A percentile compares a stretch with the other conserved stretches of the same genome.
These are phyloP conservation scores for Antigone vipio DNA, from an alignment of 2,113 vertebrate genomes.

Conservation along the genomic window DNA sequence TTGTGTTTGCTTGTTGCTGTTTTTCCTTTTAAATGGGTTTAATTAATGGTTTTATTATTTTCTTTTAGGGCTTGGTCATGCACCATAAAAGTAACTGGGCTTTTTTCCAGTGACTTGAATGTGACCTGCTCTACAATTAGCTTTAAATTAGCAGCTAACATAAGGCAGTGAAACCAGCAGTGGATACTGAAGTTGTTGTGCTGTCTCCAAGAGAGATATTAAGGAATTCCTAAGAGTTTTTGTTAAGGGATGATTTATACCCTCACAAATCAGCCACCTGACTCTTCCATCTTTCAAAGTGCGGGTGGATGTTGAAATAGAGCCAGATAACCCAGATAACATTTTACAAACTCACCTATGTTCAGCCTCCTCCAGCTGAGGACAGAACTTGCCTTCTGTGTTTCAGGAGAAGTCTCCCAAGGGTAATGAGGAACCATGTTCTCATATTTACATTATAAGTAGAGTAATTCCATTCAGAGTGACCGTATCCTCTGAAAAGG, in stretches of 20 bases:
- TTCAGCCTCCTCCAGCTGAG: not conserved
- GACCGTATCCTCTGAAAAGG: not conserved
- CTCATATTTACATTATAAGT: not conserved
- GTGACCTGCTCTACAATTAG: not conserved
- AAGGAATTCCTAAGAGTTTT: not conserved
- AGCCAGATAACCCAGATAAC: not conserved
- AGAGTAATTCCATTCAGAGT: not conserved
- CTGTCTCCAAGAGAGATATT: not conserved
- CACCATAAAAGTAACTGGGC: not conserved
- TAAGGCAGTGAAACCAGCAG: not conserved
- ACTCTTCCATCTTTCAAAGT: not conserved
- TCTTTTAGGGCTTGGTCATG: not conserved
- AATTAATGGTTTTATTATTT: slow-evolving; percentile 9
- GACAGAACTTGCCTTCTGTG: not conserved
- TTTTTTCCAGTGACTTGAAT: not conserved
- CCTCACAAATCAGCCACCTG: not conserved
- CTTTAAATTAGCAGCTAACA: slow-evolving; percentile 1
- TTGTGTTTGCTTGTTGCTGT: not conserved
- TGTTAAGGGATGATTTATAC: not conserved
- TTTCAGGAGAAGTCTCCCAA: not conserved
- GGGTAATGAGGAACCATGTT: not conserved
- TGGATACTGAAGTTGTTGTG: not conserved
- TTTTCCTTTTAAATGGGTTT: not conserved
- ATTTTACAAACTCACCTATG: not conserved
- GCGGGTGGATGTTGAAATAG: not conserved